Evolutionary conservation across 2,888 invertebrate genomes (phyloP), one percentile per base, ranked within the genome.

Genomic region (Hipparchia sbordonii): DNA sequence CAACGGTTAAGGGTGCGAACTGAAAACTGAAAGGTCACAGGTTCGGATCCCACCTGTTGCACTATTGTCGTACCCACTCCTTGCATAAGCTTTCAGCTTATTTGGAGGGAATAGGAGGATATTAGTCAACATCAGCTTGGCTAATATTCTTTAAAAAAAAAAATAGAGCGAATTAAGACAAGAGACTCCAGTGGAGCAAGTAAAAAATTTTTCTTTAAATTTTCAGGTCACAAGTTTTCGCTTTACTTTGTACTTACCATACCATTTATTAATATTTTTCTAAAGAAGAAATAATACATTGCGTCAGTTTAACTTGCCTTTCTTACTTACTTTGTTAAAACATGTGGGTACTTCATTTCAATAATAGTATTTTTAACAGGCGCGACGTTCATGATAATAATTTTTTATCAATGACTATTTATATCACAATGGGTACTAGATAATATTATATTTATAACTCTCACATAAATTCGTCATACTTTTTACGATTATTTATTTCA

Each of bases 331-430:
- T 10, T 72, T 72, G 82, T 81, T 85, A 83, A 85, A 82, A 76
- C 82, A 92, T 91, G 85, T 82, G 91, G 92, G 92, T 86, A 87
- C 87, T 89, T 87, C 79, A 83, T 85, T 82, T 80, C 74, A 86
- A 87, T 89, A 85, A 86, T 83, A 79, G 79, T 81, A 81, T 76
- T 81, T 57, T 82, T 76, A 77, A 83, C 79, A 81, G 80, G 79
- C 82, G 23, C 23, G 23, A 23, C 23, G 81, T 84, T 84, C 80
- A 74, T 80, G 82, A 78, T 79, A 74, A 78, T 78, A 80, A 83
- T 85, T 88, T 91, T 91, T 90, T 90, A 90, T 89, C 86, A 88
- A 89, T 88, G 85, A 85, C 73, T 77, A 76, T 78, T 77, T 80
- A 81, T 78, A 81, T 81, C 6, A 48, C 69, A 61, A 69, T 84